Percentiles rank a stretch among this genome's conserved stretches.
Conservation (phyloP, 2,888 invertebrate species). For the Cylloceria caligata region DNA sequence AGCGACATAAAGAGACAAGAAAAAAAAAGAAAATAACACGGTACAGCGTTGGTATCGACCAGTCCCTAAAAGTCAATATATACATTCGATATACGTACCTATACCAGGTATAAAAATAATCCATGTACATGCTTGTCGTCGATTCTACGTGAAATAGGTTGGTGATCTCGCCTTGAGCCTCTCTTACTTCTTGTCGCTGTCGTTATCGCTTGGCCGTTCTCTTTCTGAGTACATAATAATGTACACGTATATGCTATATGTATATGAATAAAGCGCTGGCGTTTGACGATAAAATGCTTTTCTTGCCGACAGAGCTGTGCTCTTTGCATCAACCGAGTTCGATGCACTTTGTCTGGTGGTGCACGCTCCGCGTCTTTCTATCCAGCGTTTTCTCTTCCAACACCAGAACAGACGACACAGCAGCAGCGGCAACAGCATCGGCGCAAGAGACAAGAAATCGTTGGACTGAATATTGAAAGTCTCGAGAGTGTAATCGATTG, state of each 20-base stretch:
- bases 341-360: slow-evolving; percentile 52
- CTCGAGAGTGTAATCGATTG: slow-evolving; percentile 66
- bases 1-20: background rate
- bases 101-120: slow-evolving; percentile 32
- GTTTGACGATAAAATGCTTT: slow-evolving; percentile 61
- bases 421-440: too few species aligned
- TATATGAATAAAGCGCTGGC: slow-evolving; percentile 59
- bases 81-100: background rate
- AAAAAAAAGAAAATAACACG: background rate
- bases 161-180: slow-evolving; percentile 14
- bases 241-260: slow-evolving; percentile 44
- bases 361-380: slow-evolving; percentile 18
- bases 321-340: slow-evolving; percentile 58
- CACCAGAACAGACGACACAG: slow-evolving; percentile 17
- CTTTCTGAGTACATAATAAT: slow-evolving; percentile 57
- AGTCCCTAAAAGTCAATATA: slow-evolving; percentile 4
- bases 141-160: slow-evolving; percentile 20
- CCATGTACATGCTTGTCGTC: slow-evolving; percentile 37
- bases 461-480: slow-evolving; percentile 60
- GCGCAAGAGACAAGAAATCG: slow-evolving; percentile 39
- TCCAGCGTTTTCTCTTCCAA: slow-evolving; percentile 26
- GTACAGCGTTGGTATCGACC: background rate
- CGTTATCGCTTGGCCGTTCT: slow-evolving; percentile 36
- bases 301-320: slow-evolving; percentile 45
- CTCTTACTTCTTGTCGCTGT: slow-evolving; percentile 50